Conservation (phyloP, 2,888 invertebrate species). For the Patella ulyssiponensis region DNA sequence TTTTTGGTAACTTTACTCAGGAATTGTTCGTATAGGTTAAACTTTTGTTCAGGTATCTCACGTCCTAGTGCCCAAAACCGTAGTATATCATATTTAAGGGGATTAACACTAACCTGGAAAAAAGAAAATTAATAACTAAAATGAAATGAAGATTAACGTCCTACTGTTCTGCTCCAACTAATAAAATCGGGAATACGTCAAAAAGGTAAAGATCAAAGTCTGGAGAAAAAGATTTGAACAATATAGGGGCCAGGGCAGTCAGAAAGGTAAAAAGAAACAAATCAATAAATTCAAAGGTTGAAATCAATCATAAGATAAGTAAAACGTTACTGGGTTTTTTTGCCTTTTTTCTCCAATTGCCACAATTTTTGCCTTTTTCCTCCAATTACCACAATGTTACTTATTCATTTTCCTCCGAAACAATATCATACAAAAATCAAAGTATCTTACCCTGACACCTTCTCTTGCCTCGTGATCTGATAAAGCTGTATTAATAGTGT, state of each 20-base stretch:
- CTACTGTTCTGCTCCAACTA: neutral
- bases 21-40: conserved; percentile 37
- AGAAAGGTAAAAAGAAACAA: no score
- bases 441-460: conserved; percentile 62
- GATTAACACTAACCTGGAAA: conserved; percentile 66
- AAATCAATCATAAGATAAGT: no score
- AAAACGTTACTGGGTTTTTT: no score
- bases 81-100: conserved; percentile 65
- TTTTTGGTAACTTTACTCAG: conserved; percentile 26
- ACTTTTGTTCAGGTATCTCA: conserved; percentile 53
- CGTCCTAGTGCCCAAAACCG: conserved; percentile 69
- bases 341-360: no score
- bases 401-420: neutral
- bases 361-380: no score
- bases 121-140: neutral
- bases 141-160: neutral
- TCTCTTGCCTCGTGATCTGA: conserved; percentile 58
- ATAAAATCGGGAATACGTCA: neutral
- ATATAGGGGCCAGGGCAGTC: neutral
- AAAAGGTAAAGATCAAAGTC: neutral
- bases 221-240: neutral
- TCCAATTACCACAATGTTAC: no score
- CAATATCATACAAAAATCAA: neutral
- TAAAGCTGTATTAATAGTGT: conserved; percentile 55
- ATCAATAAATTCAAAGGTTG: no score